A percentile compares a stretch with the other conserved stretches of the same genome.
Conservation (phyloP, 2,113 vertebrate species). For the Saiga tatarica region DNA sequence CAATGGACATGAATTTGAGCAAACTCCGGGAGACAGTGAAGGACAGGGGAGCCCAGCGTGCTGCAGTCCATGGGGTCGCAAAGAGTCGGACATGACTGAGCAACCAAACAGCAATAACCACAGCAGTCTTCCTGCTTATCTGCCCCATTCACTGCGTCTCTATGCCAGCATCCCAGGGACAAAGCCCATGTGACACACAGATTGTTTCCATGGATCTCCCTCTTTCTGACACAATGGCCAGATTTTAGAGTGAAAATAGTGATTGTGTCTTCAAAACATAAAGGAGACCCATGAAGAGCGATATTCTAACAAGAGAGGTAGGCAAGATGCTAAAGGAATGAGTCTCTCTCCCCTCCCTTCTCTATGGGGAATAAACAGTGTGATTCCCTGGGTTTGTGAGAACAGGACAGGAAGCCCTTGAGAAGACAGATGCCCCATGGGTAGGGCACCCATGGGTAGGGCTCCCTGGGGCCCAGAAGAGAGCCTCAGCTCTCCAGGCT, state of each 20-base stretch:
- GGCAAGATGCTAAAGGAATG: background rate
- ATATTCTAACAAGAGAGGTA: background rate
- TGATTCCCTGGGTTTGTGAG: background rate
- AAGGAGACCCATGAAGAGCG: background rate
- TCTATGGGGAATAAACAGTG: background rate
- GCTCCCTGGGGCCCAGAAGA: background rate
- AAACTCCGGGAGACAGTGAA: background rate
- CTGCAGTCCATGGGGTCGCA: background rate
- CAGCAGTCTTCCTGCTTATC: background rate
- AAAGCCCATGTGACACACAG: fast-evolving
- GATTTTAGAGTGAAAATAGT: background rate
- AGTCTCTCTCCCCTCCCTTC: background rate
- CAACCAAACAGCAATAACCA: fast-evolving
- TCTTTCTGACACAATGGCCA: background rate
- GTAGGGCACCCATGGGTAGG: fast-evolving
- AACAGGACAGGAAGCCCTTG: fast-evolving
- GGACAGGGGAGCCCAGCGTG: background rate
- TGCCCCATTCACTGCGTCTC: background rate
- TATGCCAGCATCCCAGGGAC: fast-evolving
- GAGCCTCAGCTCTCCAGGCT: background rate
- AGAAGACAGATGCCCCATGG: background rate
- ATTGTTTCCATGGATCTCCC: background rate
- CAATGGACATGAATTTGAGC: background rate
- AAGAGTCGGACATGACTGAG: background rate
- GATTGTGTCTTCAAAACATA: background rate